Conservation (phyloP, 2,113 vertebrate genomes). For the Lagopus muta region DNA sequence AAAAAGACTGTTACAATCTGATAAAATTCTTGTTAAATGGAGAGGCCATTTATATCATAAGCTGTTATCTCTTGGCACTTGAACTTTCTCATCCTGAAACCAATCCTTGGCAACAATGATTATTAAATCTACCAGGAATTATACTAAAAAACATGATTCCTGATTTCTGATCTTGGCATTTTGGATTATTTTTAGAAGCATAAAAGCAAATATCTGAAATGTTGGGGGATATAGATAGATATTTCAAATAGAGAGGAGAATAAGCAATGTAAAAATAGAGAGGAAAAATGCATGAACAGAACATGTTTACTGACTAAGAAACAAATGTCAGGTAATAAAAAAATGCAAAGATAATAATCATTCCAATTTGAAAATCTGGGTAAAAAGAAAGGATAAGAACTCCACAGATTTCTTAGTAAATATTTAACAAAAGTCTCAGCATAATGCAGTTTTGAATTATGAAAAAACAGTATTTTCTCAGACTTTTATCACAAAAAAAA, state of each 20-base stretch:
- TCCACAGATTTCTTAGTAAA: neutral
- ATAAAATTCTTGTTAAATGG: slow-evolving; percentile 64
- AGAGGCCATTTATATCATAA: slow-evolving; percentile 53
- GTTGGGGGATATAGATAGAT: neutral
- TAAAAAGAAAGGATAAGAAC: neutral
- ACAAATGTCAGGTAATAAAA: neutral
- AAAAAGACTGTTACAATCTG: slow-evolving; percentile 39
- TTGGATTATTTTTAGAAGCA: neutral
- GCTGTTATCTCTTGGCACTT: slow-evolving; percentile 48
- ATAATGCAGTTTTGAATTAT: neutral
- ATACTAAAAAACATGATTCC: neutral
- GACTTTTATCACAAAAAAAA: neutral
- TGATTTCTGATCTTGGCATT: neutral
- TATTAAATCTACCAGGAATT: slow-evolving; percentile 9
- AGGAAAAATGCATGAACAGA: neutral
- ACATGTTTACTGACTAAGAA: neutral
- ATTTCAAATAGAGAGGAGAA: neutral
- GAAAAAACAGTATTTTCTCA: neutral
- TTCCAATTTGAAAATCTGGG: neutral
- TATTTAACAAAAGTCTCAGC: neutral
- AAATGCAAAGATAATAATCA: neutral
- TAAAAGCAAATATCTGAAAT: neutral
- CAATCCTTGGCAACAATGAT: neutral
- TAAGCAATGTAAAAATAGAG: neutral
- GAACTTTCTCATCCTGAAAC: slow-evolving; percentile 42